These are phyloP conservation scores for Aphodius sticticus DNA, from an alignment of 2,888 invertebrate species.

Conservation along the genomic window DNA sequence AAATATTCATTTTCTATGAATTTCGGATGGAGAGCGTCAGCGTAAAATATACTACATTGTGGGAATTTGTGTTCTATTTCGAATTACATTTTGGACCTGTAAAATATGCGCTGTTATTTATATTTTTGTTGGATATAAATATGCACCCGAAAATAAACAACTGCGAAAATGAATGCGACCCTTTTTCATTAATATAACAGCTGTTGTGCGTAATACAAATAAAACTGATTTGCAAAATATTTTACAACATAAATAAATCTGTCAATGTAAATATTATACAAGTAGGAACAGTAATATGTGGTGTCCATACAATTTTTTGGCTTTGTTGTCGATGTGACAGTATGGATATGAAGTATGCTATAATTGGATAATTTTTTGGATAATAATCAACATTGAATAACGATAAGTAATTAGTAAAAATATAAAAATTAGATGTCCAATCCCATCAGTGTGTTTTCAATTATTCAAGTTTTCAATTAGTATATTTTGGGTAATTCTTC, in stretches of 20 bases:
- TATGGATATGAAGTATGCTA: background rate
- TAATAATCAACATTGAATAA: conserved; percentile 6
- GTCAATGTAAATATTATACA: background rate
- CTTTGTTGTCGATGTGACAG: background rate
- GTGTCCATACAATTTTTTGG: background rate
- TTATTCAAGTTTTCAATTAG: too few relatives aligned
- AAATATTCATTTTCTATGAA: background rate
- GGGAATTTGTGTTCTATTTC: background rate
- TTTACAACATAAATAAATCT: background rate
- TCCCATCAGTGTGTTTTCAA: too few relatives aligned
- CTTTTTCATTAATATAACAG: background rate
- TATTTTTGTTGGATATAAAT: background rate
- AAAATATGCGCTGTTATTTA: background rate
- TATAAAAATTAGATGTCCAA: too few relatives aligned
- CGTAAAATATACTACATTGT: background rate
- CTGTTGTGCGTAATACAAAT: background rate
- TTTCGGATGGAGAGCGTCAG: background rate
- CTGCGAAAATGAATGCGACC: background rate
- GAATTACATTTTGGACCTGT: background rate
- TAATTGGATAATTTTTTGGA: background rate
- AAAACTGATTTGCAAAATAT: background rate
- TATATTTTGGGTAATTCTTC: too few relatives aligned
- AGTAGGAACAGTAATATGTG: background rate
- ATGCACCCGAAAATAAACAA: background rate
- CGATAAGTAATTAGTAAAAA: too few relatives aligned